Evolutionary conservation across 2,888 invertebrate genomes (phyloP).

Genomic region (Ommatoiulus sabulosus): DNA sequence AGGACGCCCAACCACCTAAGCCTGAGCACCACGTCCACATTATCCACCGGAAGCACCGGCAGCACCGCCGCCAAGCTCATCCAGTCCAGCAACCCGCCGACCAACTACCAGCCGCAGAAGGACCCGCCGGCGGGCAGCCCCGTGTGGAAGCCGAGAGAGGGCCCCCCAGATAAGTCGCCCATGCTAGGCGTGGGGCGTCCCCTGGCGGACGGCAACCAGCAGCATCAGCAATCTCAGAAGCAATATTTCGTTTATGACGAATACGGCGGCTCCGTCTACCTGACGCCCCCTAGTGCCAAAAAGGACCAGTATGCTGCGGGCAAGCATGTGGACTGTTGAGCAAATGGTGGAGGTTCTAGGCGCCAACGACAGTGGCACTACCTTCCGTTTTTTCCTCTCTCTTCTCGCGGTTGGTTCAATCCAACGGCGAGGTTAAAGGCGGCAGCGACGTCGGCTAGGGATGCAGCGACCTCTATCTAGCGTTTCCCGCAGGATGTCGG

Average conservation of each 20-base stretch:
- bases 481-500: not conserved
- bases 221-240: slow-evolving; percentile 60
- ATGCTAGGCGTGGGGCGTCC: slow-evolving; percentile 52
- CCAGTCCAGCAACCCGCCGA: slow-evolving; percentile 93
- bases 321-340: slow-evolving; percentile 59
- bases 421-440: not conserved
- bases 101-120: slow-evolving; percentile 82
- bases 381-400: not conserved
- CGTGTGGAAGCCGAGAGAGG: slow-evolving; percentile 97
- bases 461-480: not conserved
- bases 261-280: slow-evolving; percentile 61
- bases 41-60: slow-evolving; percentile 93
- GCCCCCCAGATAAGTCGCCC: slow-evolving; percentile 57
- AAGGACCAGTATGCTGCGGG: slow-evolving; percentile 59
- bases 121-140: slow-evolving; percentile 84
- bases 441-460: not conserved
- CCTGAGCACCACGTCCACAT: slow-evolving; percentile 91
- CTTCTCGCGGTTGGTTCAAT: not conserved
- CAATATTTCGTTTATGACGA: slow-evolving; percentile 63
- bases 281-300: slow-evolving; percentile 62
- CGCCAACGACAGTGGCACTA: not conserved
- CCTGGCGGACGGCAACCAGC: slow-evolving; percentile 27
- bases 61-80: slow-evolving; percentile 88
- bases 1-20: slow-evolving; percentile 94
- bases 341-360: not conserved